phyloP scores from a whole-genome alignment of 2,888 invertebrate species.

The Sicus ferrugineus region DNA sequence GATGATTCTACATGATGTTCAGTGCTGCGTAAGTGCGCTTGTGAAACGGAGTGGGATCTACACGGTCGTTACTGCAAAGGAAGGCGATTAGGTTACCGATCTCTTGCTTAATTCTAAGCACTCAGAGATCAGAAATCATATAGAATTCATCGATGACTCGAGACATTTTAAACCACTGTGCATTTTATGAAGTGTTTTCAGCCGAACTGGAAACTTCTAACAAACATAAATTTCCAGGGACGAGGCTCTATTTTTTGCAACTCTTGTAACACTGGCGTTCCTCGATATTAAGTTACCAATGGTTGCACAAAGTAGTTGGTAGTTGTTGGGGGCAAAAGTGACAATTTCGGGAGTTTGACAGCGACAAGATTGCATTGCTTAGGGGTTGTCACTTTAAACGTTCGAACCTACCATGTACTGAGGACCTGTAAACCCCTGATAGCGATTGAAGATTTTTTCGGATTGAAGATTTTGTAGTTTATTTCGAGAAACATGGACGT shows the following conservation, averaged over 20 bases:
- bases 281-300: constrained; percentile 10
- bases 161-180: constrained; percentile 16
- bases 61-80: background rate
- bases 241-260: constrained; percentile 40
- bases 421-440: constrained; percentile 22
- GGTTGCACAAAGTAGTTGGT: constrained; percentile 32
- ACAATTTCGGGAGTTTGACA: constrained; percentile 21
- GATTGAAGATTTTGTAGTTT: background rate
- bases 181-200: background rate
- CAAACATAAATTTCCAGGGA: background rate
- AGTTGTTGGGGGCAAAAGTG: constrained; percentile 32
- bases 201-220: constrained; percentile 17
- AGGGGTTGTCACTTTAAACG: constrained; percentile 25
- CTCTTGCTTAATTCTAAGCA: background rate
- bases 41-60: background rate
- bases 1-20: constrained; percentile 8
- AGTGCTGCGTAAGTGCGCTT: background rate
- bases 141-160: background rate
- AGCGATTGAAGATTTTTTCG: constrained; percentile 15
- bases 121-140: background rate
- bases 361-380: background rate
- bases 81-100: background rate
- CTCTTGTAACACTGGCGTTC: constrained; percentile 40
- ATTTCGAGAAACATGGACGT: background rate
- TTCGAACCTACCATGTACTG: background rate